These are phyloP conservation scores for Peromyscus melanophrys DNA, from an alignment of 2,797 vertebrate genomes.

Conservation along the genomic window DNA sequence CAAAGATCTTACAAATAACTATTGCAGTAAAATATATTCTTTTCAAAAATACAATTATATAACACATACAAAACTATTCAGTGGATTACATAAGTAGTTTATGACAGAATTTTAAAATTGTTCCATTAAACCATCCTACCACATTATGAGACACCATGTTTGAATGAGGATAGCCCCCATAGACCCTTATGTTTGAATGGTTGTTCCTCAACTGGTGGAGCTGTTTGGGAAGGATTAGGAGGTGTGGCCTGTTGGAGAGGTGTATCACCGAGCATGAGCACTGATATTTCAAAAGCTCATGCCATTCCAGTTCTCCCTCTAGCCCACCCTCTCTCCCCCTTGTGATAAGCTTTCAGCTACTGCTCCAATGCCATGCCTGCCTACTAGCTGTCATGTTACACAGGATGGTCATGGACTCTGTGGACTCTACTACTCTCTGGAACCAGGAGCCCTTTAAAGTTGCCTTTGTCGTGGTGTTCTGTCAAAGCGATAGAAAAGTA, in stretches of 20 bases:
- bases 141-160: background rate
- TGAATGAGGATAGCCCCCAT: background rate
- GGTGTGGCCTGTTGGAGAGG: background rate
- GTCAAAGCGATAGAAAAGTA: background rate
- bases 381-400: background rate
- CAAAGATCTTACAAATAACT: slow-evolving; percentile 14
- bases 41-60: background rate
- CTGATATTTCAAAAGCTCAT: background rate
- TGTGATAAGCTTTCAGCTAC: background rate
- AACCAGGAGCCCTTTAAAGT: background rate
- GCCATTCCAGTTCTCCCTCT: background rate
- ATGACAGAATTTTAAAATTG: slow-evolving; percentile 17
- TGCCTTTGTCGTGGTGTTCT: background rate
- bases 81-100: background rate
- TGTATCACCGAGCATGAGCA: background rate
- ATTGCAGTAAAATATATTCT: slow-evolving; percentile 29
- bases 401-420: background rate
- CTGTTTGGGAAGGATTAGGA: background rate
- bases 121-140: background rate
- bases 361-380: background rate
- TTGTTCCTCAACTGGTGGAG: background rate
- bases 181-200: background rate
- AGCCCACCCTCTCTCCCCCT: background rate
- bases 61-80: background rate
- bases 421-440: background rate